Conservation (phyloP, 2,797 vertebrate genomes). For the Heterohyrax brucei region DNA sequence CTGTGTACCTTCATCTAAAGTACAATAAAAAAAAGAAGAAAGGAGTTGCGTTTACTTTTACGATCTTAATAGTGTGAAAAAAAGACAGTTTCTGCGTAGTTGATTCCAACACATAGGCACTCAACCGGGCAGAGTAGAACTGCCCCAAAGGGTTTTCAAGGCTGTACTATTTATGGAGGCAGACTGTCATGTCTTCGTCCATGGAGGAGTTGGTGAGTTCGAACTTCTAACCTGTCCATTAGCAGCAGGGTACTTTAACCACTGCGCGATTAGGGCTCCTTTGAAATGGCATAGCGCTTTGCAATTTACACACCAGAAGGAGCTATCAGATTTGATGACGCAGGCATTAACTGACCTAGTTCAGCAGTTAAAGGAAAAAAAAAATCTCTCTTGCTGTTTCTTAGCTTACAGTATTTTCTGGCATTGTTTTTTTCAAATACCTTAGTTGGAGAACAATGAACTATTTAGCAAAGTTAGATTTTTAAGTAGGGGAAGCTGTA, state of each 20-base stretch:
- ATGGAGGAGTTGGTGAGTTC: too few relatives aligned
- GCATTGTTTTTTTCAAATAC: slow-evolving; percentile 59
- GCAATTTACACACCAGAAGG: not conserved
- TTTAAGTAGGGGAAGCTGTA: slow-evolving; percentile 3
- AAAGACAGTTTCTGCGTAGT: too few relatives aligned
- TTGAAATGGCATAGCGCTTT: not conserved
- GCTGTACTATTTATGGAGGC: too few relatives aligned
- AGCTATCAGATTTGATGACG: slow-evolving; percentile 28
- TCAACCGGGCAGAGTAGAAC: too few relatives aligned
- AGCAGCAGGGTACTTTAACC: too few relatives aligned
- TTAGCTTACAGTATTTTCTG: slow-evolving; percentile 34
- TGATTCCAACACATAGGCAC: too few relatives aligned
- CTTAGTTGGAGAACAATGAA: slow-evolving; percentile 48
- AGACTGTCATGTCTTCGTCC: too few relatives aligned
- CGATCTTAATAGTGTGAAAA: not conserved
- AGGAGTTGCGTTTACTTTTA: slow-evolving; percentile 5
- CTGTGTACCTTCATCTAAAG: too few relatives aligned
- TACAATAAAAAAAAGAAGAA: too few relatives aligned
- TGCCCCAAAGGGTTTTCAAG: too few relatives aligned
- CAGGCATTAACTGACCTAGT: not conserved
- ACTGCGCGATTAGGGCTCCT: too few relatives aligned
- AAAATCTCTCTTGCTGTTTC: not conserved
- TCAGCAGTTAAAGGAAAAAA: slow-evolving; percentile 34
- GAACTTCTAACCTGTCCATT: too few relatives aligned
- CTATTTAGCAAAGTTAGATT: not conserved